These are phyloP conservation scores for Bucco capensis DNA, from an alignment of 2,113 vertebrate genomes.

Conservation along the genomic window DNA sequence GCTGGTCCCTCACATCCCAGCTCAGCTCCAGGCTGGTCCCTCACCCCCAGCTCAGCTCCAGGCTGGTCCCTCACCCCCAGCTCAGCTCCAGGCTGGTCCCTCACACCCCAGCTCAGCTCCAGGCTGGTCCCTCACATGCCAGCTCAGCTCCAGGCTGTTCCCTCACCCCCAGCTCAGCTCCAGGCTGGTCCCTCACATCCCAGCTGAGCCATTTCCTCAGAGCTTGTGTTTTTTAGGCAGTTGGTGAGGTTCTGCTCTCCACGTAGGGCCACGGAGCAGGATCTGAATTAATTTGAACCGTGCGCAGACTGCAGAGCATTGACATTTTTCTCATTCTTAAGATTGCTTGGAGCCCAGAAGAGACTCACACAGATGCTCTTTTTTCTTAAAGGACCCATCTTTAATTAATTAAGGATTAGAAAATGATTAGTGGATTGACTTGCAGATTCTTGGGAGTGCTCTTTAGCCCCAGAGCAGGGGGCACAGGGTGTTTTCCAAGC, in stretches of 20 bases:
- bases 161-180: too few species aligned
- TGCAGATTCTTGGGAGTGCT: neutral
- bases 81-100: neutral
- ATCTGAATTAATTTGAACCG: conserved; percentile 17
- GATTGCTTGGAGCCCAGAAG: conserved; percentile 26
- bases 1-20: too few species aligned
- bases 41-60: too few species aligned
- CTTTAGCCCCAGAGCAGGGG: neutral
- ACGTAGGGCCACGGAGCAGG: neutral
- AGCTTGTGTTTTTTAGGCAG: neutral
- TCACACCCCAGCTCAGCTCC: too few species aligned
- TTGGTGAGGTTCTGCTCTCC: neutral
- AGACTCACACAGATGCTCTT: neutral
- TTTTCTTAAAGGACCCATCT: conserved; percentile 31
- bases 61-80: neutral
- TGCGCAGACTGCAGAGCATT: neutral
- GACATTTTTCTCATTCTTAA: conserved; percentile 59
- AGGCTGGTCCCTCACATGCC: too few species aligned
- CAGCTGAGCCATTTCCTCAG: neutral
- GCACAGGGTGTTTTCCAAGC: neutral
- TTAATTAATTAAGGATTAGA: conserved; percentile 38
- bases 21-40: neutral
- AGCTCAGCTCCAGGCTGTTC: too few species aligned
- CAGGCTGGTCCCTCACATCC: too few species aligned
- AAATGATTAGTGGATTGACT: neutral